Evolutionary conservation across 1,140 invertebrate genomes (phyloP).

Genomic region (Heliothis subflexa): DNA sequence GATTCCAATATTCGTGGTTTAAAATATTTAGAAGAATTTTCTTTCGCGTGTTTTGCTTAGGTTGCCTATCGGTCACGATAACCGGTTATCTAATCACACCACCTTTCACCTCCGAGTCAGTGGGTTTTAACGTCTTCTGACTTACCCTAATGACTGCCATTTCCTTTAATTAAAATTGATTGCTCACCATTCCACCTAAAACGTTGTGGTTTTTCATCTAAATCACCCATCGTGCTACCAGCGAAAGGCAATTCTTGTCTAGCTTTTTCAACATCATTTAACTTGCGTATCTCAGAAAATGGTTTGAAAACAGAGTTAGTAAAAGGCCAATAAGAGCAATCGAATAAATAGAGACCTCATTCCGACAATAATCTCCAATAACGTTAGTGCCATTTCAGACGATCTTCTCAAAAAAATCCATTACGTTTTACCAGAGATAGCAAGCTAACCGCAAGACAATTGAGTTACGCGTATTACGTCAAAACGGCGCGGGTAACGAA

Average conservation of each 20-base stretch:
- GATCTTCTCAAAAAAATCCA: constrained; percentile 33
- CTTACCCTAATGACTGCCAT: constrained; percentile 31
- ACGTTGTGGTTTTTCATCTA: constrained; percentile 1
- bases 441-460: constrained; percentile 38
- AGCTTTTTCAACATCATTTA: background rate
- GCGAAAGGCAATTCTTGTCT: background rate
- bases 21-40: constrained; percentile 20
- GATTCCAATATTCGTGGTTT: background rate
- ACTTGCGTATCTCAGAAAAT: background rate
- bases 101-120: constrained; percentile 35
- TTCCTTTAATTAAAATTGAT: constrained; percentile 44
- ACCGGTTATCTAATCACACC: constrained; percentile 35
- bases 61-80: constrained; percentile 33
- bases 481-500: constrained; percentile 45
- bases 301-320: background rate
- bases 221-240: background rate
- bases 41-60: constrained; percentile 28
- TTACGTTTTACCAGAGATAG: constrained; percentile 30
- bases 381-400: constrained; percentile 18
- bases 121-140: constrained; percentile 26
- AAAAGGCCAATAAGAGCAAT: background rate
- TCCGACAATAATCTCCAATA: constrained; percentile 25
- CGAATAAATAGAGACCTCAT: constrained; percentile 32
- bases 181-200: constrained; percentile 28
- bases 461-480: constrained; percentile 46